Conservation (phyloP, 2,113 vertebrate genomes). For the Hypocryptadius cinnamomeus region DNA sequence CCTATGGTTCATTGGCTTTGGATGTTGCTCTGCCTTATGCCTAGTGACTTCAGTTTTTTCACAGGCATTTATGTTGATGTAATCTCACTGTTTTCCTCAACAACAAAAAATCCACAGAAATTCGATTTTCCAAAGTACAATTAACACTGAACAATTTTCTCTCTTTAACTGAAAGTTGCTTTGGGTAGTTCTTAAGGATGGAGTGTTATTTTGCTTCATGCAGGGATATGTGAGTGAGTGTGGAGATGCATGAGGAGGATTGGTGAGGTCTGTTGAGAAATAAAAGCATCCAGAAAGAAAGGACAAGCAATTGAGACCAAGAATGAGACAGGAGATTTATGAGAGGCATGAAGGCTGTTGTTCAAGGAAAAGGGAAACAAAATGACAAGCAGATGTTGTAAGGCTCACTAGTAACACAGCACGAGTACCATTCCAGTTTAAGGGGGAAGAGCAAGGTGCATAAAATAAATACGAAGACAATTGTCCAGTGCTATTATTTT, state of each 20-base stretch:
- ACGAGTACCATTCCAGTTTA: background rate
- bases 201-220: background rate
- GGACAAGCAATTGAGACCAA: background rate
- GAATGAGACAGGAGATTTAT: background rate
- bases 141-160: background rate
- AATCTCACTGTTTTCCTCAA: background rate
- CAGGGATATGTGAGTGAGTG: background rate
- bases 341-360: background rate
- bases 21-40: constrained; percentile 23
- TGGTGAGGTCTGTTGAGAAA: background rate
- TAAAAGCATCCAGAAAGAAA: background rate
- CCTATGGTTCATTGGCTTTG: constrained; percentile 42
- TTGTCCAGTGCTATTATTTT: background rate
- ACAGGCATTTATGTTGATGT: background rate
- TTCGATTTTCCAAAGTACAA: background rate
- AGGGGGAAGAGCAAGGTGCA: background rate
- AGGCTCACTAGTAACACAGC: background rate
- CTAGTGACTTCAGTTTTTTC: constrained; percentile 13
- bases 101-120: background rate
- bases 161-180: background rate
- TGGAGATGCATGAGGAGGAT: background rate
- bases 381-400: background rate
- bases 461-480: background rate
- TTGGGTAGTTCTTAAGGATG: background rate
- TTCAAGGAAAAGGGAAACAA: background rate